Conservation (phyloP, 2,888 invertebrate genomes). For the Conomelus anceps region DNA sequence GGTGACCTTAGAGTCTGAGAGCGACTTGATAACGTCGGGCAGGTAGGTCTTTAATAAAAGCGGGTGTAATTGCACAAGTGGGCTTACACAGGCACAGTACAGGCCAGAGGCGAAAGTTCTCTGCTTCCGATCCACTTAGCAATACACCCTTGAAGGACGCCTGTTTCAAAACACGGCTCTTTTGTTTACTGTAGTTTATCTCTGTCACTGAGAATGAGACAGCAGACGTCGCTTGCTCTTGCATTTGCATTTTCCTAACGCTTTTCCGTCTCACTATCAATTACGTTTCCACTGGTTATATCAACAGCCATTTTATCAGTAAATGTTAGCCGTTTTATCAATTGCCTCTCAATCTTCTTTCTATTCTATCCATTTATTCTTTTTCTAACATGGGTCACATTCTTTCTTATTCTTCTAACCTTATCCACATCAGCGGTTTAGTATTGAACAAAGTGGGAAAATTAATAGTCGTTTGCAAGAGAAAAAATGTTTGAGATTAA, state of each 20-base stretch:
- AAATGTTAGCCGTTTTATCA: too few relatives aligned
- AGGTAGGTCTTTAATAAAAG: conserved; percentile 1
- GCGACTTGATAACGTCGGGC: neutral
- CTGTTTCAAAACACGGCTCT: conserved; percentile 2
- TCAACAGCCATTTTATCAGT: neutral
- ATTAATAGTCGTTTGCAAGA: too few relatives aligned
- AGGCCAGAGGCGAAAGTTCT: conserved; percentile 9
- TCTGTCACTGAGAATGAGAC: neutral
- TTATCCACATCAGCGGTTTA: too few relatives aligned
- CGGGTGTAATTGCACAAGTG: conserved; percentile 13
- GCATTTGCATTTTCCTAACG: neutral
- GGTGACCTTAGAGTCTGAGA: conserved; percentile 3
- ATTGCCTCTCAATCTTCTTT: too few relatives aligned
- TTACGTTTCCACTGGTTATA: neutral
- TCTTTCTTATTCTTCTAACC: too few relatives aligned
- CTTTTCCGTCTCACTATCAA: neutral
- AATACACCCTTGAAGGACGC: conserved; percentile 12
- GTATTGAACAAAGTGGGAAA: too few relatives aligned
- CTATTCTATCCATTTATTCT: too few relatives aligned
- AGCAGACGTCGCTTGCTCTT: neutral
- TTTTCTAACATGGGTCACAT: too few relatives aligned
- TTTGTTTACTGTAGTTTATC: neutral
- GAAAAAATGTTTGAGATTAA: too few relatives aligned
- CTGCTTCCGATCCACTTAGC: conserved; percentile 12
- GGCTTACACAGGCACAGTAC: conserved; percentile 2